These are phyloP conservation scores for Cancer borealis DNA, from an alignment of 2,888 invertebrate species.

Conservation along the genomic window DNA sequence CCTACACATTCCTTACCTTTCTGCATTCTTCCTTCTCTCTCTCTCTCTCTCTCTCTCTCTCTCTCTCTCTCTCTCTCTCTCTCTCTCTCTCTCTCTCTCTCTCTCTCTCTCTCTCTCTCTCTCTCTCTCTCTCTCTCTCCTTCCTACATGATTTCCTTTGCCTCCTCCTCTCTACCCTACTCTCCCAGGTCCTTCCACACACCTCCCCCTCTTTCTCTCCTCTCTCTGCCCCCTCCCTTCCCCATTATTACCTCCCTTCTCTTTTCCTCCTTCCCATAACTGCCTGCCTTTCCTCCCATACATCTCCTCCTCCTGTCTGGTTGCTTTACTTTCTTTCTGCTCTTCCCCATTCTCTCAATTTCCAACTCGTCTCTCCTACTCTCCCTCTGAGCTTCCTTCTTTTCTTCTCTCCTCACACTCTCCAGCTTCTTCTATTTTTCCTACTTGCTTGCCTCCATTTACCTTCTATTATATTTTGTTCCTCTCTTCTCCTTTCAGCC, in stretches of 20 bases:
- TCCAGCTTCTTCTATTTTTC: too few species aligned
- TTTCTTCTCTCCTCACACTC: too few species aligned
- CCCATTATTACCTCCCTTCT: not conserved
- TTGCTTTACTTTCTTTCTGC: too few species aligned
- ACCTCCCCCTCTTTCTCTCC: not conserved
- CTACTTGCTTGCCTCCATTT: too few species aligned
- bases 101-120: not conserved
- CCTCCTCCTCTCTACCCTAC: not conserved
- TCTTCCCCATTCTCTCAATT: too few species aligned
- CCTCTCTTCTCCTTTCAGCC: too few species aligned
- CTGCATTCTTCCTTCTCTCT: not conserved
- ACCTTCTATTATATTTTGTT: too few species aligned
- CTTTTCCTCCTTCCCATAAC: not conserved
- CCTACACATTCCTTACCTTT: not conserved
- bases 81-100: not conserved
- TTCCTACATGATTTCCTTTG: not conserved
- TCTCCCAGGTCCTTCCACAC: too few species aligned
- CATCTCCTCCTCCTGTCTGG: too few species aligned
- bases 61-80: not conserved
- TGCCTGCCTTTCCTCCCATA: not conserved
- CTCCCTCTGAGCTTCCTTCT: too few species aligned
- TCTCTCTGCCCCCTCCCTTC: not conserved
- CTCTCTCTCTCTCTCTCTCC: not conserved
- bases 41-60: not conserved
- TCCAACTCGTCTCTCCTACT: too few species aligned